A percentile compares a stretch with the other conserved stretches of the same genome.
Evolutionary conservation across 2,888 invertebrate genomes (phyloP).

Genomic region (Parascotia fuliginaria): DNA sequence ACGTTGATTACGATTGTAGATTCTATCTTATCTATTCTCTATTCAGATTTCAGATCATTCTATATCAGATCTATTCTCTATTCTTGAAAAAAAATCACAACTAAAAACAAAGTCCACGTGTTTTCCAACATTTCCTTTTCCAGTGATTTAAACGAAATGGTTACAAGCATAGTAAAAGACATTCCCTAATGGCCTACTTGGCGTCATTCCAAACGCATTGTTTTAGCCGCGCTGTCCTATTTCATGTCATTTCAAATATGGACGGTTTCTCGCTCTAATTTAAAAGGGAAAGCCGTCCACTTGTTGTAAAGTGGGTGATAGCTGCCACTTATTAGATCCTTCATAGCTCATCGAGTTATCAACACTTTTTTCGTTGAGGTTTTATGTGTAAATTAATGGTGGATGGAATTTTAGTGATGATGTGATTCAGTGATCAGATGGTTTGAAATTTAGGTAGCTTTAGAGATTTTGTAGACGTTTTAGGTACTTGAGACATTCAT

Average conservation of each 20-base stretch:
- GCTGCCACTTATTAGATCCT: slow-evolving; percentile 18
- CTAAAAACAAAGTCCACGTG: background rate
- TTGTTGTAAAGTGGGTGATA: slow-evolving; percentile 13
- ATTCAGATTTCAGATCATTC: no score
- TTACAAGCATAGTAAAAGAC: slow-evolving; percentile 7
- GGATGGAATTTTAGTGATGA: background rate
- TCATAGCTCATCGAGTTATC: slow-evolving; percentile 30
- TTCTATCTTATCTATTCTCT: no score
- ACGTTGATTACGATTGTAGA: no score
- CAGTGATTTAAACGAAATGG: slow-evolving; percentile 17
- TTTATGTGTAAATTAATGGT: slow-evolving; percentile 2
- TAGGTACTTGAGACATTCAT: no score
- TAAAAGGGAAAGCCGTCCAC: slow-evolving; percentile 20
- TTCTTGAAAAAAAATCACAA: no score
- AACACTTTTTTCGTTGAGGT: slow-evolving; percentile 30
- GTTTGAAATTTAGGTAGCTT: no score
- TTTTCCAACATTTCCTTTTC: slow-evolving; percentile 8
- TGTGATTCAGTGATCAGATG: no score
- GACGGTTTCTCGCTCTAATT: background rate
- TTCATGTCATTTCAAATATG: slow-evolving; percentile 4
- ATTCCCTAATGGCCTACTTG: slow-evolving; percentile 38
- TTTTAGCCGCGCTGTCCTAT: slow-evolving; percentile 15
- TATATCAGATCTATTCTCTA: no score
- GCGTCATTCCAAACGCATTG: slow-evolving; percentile 32
- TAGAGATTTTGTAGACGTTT: no score